phyloP scores from a whole-genome alignment of 92 coral and sea anemone species.

The Hydrozoanthus gracilis region DNA sequence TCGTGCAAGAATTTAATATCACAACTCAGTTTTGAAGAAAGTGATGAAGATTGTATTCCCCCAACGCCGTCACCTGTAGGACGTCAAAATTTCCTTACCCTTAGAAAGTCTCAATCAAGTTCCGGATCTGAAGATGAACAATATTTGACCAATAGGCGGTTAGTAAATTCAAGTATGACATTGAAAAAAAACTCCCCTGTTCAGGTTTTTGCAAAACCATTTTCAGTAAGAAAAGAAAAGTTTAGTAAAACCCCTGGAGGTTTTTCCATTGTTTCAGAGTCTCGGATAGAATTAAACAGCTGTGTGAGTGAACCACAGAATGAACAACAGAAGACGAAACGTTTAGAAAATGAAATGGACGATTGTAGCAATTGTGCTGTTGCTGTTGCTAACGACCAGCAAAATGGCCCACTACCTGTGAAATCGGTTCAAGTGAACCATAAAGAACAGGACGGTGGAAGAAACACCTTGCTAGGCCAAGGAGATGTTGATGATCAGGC shows the following conservation, averaged over 20 bases:
- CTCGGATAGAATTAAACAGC: not conserved
- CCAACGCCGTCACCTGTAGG: constrained; percentile 83
- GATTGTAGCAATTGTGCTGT: not conserved
- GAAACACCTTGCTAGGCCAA: not conserved
- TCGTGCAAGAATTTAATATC: not conserved
- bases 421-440: not conserved
- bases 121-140: constrained; percentile 40
- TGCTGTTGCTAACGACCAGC: not conserved
- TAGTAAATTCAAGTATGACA: not conserved
- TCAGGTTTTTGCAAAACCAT: not conserved
- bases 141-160: not conserved
- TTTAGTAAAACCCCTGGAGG: not conserved
- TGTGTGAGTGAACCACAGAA: not conserved
- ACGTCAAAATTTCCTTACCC: constrained; percentile 46
- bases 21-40: not conserved
- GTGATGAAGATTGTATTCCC: constrained; percentile 82
- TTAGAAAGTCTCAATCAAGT: constrained; percentile 2
- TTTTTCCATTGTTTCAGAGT: not conserved
- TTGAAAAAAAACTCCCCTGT: not conserved
- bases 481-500: constrained; percentile 22
- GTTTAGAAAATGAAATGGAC: not conserved
- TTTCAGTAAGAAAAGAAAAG: not conserved
- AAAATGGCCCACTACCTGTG: not conserved
- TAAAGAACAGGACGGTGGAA: not conserved
- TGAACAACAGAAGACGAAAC: not conserved